Evolutionary conservation across 1,140 invertebrate species (phyloP), one percentile per base, ranked within the genome.

Genomic region (Brachystomella parvula): DNA sequence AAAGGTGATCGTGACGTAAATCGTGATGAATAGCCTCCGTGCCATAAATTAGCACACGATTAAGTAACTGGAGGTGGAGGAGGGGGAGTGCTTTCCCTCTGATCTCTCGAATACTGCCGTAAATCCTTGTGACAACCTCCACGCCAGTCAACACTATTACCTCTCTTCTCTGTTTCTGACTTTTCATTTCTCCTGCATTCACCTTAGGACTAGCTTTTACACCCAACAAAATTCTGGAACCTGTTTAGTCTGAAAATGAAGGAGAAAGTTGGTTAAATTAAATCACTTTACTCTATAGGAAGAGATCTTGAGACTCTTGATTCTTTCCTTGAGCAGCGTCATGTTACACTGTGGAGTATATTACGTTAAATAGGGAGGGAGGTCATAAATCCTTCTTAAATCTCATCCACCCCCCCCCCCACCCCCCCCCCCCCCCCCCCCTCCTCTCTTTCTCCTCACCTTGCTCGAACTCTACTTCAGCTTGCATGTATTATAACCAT

Each of bases 1-100:
- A 63, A 62, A 58, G 58, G 63, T 69, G 58, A 65, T 65, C 58
- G 17, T 69, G 67, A 69, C 63, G 62, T 39, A 65, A 39, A 61
- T 53, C 58, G 63, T 65, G 67, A 69, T 69, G 67, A 69, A 69
- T 69, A 62, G 67, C 58, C 39, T 31, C 21, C 58, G 57, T 49
- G 32, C 47, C 67, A 69, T 69, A 69, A 69, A 69, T 69, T 69
- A 69, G 67, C 67, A 69, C 67, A 65, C 63, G 63, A 69, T 69
- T 69, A 65, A 69, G 63, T 39, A 44, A 24, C 57, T 63, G 47
- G 21, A 31, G n/a, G 49, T n/a, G 24, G 56, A 32, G 49, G 33
- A 56, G 49, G 33, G 35, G 49, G 49, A 39, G 21, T 29, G 47
- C n/a, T 53, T 67, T 47, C 58, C 30, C 29, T 61, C 60, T 21